Evolutionary conservation across 2,797 vertebrate species (phyloP).

Genomic region (Leuciscus waleckii): DNA sequence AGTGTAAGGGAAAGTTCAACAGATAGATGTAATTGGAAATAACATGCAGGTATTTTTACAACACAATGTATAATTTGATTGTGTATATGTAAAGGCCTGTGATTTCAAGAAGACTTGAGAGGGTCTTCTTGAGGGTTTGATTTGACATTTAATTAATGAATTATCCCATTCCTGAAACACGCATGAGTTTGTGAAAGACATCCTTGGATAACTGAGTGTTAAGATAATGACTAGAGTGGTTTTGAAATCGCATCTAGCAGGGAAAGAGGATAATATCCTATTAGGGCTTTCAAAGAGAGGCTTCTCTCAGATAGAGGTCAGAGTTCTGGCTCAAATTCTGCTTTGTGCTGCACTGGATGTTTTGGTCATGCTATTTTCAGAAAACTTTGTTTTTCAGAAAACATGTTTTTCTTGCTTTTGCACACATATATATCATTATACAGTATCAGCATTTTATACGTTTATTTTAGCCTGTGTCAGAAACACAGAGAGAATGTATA

Average conservation of each 20-base stretch:
- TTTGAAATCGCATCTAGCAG: not conserved
- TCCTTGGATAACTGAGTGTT: not conserved
- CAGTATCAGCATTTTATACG: too few species aligned
- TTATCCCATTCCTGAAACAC: not conserved
- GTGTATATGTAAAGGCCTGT: not conserved
- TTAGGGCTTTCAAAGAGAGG: conserved; percentile 9
- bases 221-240: not conserved
- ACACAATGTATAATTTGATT: too few species aligned
- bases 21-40: too few species aligned
- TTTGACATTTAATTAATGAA: not conserved
- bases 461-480: not conserved
- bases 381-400: not conserved
- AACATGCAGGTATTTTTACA: too few species aligned
- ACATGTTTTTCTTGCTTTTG: not conserved
- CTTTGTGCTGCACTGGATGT: not conserved
- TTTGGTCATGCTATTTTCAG: not conserved
- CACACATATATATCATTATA: not conserved
- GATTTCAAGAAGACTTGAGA: not conserved
- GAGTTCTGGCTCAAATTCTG: not conserved
- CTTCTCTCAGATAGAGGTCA: conserved; percentile 8
- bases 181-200: not conserved
- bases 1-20: too few species aligned
- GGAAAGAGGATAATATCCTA: not conserved
- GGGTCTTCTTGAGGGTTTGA: not conserved
- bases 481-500: not conserved